These are phyloP conservation scores for Nyctibius grandis DNA, from an alignment of 2,797 vertebrate genomes.

Conservation along the genomic window DNA sequence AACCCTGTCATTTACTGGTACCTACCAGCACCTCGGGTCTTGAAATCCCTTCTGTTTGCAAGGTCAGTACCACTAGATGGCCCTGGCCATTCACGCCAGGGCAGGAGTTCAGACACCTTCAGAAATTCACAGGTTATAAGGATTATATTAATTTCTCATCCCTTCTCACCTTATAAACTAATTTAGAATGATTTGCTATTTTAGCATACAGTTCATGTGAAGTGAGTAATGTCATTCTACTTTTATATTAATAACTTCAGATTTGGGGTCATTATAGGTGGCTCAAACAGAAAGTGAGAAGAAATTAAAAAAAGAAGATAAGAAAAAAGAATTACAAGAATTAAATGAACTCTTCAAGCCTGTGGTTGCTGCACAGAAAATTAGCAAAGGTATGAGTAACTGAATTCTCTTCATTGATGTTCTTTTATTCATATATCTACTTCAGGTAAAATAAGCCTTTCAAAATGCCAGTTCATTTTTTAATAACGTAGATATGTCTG, in stretches of 20 bases:
- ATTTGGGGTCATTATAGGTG: slow-evolving; percentile 54
- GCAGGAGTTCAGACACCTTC: not conserved
- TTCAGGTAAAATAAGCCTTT: not conserved
- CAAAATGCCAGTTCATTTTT: not conserved
- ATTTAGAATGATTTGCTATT: not conserved
- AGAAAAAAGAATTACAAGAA: slow-evolving; percentile 95
- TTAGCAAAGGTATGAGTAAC: slow-evolving; percentile 87
- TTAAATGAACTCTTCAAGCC: slow-evolving; percentile 98
- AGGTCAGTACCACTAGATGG: not conserved
- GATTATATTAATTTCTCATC: no score
- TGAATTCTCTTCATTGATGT: not conserved
- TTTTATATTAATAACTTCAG: not conserved
- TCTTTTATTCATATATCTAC: not conserved
- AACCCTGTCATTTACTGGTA: not conserved
- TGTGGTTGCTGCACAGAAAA: slow-evolving; percentile 94
- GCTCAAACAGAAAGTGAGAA: slow-evolving; percentile 84
- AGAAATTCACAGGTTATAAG: no score
- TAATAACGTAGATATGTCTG: not conserved
- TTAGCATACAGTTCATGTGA: accelerated
- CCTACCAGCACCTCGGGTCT: not conserved
- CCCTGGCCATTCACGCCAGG: not conserved
- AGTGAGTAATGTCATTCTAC: not conserved
- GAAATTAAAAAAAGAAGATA: slow-evolving; percentile 89
- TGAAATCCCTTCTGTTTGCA: not conserved
- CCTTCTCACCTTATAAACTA: not conserved